Percentiles rank a stretch among this genome's conserved stretches.
Conservation (phyloP, 2,888 invertebrate species). For the Orthosia incerta region DNA sequence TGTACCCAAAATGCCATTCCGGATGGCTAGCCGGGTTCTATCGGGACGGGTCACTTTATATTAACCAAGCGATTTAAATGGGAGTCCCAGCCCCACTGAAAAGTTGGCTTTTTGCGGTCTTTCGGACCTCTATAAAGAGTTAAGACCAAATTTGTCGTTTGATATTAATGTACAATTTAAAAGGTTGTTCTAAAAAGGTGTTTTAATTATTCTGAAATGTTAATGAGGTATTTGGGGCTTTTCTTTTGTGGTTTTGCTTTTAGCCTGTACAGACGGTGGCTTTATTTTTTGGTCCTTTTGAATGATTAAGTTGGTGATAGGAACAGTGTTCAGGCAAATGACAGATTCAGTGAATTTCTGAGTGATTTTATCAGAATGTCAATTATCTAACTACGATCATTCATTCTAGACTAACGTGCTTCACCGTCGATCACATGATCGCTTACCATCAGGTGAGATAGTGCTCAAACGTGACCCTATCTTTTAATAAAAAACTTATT, state of each 20-base stretch:
- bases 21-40: conserved; percentile 66
- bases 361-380: too few species aligned
- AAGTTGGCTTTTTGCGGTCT: conserved; percentile 75
- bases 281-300: neutral
- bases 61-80: conserved; percentile 78
- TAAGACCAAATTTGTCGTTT: conserved; percentile 56
- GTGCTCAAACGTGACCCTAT: too few species aligned
- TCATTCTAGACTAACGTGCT: too few species aligned
- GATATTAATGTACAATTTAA: conserved; percentile 58
- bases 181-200: conserved; percentile 51
- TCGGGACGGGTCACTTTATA: conserved; percentile 71
- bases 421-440: too few species aligned
- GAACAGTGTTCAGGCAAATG: too few species aligned
- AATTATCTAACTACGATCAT: too few species aligned
- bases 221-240: conserved; percentile 42
- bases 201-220: conserved; percentile 59
- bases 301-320: neutral
- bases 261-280: neutral
- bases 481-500: too few species aligned
- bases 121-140: conserved; percentile 58
- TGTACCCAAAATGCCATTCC: conserved; percentile 76
- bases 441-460: too few species aligned
- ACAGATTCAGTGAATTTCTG: too few species aligned
- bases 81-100: conserved; percentile 60
- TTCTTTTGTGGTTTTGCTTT: conserved; percentile 27